Evolutionary conservation across 2,888 invertebrate species (phyloP).

Genomic region (Amblyjoppa proteus): DNA sequence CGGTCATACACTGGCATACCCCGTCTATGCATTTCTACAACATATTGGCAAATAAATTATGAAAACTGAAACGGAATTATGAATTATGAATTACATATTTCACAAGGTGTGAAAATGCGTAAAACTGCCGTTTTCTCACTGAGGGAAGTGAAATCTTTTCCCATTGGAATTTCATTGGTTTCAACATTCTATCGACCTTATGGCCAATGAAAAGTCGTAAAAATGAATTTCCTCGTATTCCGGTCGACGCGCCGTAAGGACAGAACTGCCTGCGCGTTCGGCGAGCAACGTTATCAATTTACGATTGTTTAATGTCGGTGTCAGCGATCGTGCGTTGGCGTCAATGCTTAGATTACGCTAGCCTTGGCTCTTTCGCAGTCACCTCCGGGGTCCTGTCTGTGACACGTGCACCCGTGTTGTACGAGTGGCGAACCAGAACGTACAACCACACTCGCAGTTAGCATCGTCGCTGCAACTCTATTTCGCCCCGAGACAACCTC

Average conservation of each 20-base stretch:
- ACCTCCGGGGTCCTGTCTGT: slow-evolving; percentile 54
- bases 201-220: background rate
- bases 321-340: slow-evolving; percentile 63
- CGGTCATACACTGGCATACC: background rate
- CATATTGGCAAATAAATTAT: background rate
- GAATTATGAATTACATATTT: no score
- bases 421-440: slow-evolving; percentile 54
- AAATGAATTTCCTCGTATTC: background rate
- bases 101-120: no score
- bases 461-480: background rate
- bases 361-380: slow-evolving; percentile 61
- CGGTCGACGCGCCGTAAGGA: background rate
- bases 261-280: background rate
- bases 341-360: slow-evolving; percentile 64
- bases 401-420: slow-evolving; percentile 32
- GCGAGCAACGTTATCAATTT: slow-evolving; percentile 28
- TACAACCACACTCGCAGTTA: slow-evolving; percentile 13
- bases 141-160: background rate
- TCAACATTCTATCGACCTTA: background rate
- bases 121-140: no score
- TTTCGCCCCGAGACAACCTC: slow-evolving; percentile 28
- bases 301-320: slow-evolving; percentile 55
- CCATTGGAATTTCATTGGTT: background rate
- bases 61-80: background rate
- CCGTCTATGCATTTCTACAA: background rate